Base-by-base conservation (phyloP, 37 sponge, comb jelly and placozoan genomes). In the Geodia barretti region DNA sequence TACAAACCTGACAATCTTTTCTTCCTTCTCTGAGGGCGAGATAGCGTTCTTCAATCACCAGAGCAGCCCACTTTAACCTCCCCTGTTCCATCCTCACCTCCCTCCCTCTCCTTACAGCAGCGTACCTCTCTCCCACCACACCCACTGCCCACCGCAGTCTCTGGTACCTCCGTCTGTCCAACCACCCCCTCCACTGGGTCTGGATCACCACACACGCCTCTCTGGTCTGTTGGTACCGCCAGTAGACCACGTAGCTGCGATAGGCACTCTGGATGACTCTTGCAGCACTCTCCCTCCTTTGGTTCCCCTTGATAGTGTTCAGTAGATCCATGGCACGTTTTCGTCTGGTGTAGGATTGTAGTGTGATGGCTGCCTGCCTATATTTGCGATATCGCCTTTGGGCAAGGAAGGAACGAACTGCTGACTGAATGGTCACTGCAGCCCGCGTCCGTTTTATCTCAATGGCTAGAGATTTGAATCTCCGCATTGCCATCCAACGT, bases 161-260 rank as follows among this genome's bases (percentile, higher is more conserved):
- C 42, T 47, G 1, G 62, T 65, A 82, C 23, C n/a, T 5, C 37
- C 38, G 25, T 47, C 70, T 66, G 1, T 4, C 42, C 42, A 58
- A 39, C 29, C 36, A 66, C 29, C 82, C 61, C 25, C 81, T 72
- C 29, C 68, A 26, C 33, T 62, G 66, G 29, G 64, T 24, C 81
- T 86, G 87, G n/a, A 86, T 61, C 36, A 62, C 37, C 3, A 29
- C 58, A 29, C 54, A 17, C 54, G 54, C 54, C 54, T 47, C 54
- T 47, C 14, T 47, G 11, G 14, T 47, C 54, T 47, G 54, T 47
- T 47, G 54, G 14, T 47, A 47, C 14, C 14, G 7, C 54, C 54
- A 47, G 54, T 17, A 47, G 11, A 17, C 11, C 7, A 47, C 54
- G 54, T 47, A 47, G 54, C 54, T 14, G 14, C 54, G 54, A 47